phyloP scores from a whole-genome alignment of 2,113 vertebrate genomes.

The Malaclemys terrapin region DNA sequence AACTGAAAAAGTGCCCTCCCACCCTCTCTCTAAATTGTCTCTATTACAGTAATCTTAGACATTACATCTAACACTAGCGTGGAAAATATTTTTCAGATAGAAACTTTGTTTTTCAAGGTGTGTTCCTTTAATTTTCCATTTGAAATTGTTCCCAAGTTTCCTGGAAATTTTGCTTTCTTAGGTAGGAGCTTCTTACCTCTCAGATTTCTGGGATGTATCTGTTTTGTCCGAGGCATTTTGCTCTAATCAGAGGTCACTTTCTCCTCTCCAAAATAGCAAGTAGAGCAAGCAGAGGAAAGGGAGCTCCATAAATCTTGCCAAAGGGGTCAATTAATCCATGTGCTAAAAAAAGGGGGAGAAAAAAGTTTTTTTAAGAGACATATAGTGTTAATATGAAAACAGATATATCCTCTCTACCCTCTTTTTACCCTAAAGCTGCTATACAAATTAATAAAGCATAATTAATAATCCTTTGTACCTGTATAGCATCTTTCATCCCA shows the following conservation, averaged over 20 bases:
- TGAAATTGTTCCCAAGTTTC: conserved; percentile 4
- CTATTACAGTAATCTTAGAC: rapidly evolving
- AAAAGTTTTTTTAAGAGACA: not conserved
- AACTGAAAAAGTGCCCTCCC: not conserved
- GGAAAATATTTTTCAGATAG: conserved; percentile 6
- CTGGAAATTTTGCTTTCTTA: conserved; percentile 10
- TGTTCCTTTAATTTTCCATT: not conserved
- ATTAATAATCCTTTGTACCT: not conserved
- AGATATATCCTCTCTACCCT: not conserved
- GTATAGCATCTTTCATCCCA: not conserved
- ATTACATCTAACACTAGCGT: not conserved
- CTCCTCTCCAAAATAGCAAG: conserved; percentile 75
- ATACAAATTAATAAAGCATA: not conserved
- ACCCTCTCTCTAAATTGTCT: not conserved
- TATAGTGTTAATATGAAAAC: conserved; percentile 6
- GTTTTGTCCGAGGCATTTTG: conserved; percentile 99
- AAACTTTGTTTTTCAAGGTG: not conserved
- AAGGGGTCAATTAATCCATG: conserved; percentile 77
- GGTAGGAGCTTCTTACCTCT: conserved; percentile 86
- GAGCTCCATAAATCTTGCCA: conserved; percentile 83
- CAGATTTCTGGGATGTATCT: conserved; percentile 97
- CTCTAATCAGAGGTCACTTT: conserved; percentile 75
- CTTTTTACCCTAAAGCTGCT: not conserved
- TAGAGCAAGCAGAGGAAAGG: conserved; percentile 71
- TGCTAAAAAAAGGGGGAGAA: conserved; percentile 62